Conservation (phyloP, 2,888 invertebrate genomes). For the Ornithoptera priamus region DNA sequence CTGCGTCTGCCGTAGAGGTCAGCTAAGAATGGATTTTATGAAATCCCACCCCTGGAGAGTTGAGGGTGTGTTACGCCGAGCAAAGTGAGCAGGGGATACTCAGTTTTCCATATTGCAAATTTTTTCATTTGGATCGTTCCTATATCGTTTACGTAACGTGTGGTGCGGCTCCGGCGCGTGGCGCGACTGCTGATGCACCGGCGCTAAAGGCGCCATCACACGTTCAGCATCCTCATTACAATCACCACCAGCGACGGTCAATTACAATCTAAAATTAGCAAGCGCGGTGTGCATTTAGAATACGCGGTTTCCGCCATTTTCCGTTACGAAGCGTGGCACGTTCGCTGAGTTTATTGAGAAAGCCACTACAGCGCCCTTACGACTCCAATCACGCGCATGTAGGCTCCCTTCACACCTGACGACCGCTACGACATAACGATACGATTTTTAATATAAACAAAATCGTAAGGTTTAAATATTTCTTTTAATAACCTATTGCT, state of each 20-base stretch:
- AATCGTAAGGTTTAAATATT: neutral
- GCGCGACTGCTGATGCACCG: neutral
- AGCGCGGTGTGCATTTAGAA: neutral
- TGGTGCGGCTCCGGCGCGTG: neutral
- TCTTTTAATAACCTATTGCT: neutral
- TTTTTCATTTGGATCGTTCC: slow-evolving; percentile 7
- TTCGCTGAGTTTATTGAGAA: slow-evolving; percentile 12
- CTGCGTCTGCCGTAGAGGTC: too few species aligned
- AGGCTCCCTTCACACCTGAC: neutral
- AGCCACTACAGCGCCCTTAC: slow-evolving; percentile 8
- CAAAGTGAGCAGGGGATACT: too few species aligned
- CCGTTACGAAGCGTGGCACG: slow-evolving; percentile 3
- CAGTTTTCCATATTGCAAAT: slow-evolving; percentile 4
- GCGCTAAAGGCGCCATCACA: slow-evolving; percentile 16
- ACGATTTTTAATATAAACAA: neutral
- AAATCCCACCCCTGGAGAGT: too few species aligned
- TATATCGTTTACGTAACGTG: neutral
- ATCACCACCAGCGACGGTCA: neutral
- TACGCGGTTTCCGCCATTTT: neutral
- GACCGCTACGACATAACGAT: neutral
- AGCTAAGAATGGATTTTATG: too few species aligned
- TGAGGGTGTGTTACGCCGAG: too few species aligned
- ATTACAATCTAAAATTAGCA: slow-evolving; percentile 18
- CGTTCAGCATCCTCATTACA: neutral
- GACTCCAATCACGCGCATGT: slow-evolving; percentile 12